Percentiles rank a stretch among this genome's conserved stretches.
phyloP scores from a whole-genome alignment of 2,113 vertebrate genomes.

The Thunnus maccoyii region DNA sequence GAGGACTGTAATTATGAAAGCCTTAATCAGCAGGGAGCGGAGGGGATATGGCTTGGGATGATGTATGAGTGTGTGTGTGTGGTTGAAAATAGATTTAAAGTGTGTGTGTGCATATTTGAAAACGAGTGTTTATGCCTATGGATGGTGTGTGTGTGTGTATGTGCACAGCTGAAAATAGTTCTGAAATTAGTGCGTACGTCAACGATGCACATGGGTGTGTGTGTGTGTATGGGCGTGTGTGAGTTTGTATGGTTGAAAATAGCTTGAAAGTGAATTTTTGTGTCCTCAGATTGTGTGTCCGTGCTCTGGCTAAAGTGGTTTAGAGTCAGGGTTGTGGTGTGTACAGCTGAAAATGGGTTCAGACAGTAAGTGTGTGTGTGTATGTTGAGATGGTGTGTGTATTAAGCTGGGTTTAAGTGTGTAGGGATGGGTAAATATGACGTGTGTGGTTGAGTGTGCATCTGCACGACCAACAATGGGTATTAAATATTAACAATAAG shows the following conservation, averaged over 20 bases:
- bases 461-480: not conserved
- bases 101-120: not conserved
- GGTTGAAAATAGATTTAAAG: conserved; percentile 11
- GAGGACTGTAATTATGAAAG: conserved; percentile 62
- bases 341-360: not conserved
- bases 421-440: not conserved
- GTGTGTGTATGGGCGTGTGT: not conserved
- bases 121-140: not conserved
- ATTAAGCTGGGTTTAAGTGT: not conserved
- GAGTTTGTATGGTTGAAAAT: not conserved
- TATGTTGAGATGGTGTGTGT: not conserved
- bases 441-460: not conserved
- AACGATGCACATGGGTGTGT: not conserved
- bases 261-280: not conserved
- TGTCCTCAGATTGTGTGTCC: not conserved
- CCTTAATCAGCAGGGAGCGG: conserved; percentile 57
- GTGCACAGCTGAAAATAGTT: not conserved
- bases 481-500: not conserved
- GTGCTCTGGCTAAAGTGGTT: not conserved
- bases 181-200: not conserved
- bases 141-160: conserved; percentile 9
- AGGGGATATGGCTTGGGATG: conserved; percentile 12
- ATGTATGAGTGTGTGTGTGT: conserved; percentile 14
- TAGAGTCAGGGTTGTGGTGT: not conserved
- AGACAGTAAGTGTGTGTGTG: not conserved